Evolutionary conservation across 2,888 invertebrate genomes (phyloP), one percentile per base, ranked within the genome.

Genomic region (Pollenia griseotomentosa): DNA sequence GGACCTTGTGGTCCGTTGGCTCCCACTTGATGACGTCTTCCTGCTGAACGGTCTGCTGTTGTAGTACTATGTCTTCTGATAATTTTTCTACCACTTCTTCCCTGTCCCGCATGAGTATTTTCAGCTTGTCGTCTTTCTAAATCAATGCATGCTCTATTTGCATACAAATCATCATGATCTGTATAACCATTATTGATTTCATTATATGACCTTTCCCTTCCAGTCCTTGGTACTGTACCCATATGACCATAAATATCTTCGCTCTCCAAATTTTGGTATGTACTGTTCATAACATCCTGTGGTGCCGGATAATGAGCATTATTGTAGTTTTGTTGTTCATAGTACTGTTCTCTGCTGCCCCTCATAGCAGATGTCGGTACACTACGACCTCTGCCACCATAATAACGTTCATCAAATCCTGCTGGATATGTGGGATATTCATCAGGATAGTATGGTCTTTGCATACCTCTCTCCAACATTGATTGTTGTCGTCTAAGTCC

Each of bases 231-330:
- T 51, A 88, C 86, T 14, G 89, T 88, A 0, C 89, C 91, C 55
- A 92, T 90, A 42, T 93, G 93, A 8, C 93, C 93, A 81, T 93
- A 94, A 40, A 93, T 93, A 70, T 93, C 93, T 82, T 93, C 93
- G 14, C 89, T 88, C 82, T 93, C 93, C 68, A 93, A 90, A 88
- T 93, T 93, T 89, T 92, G 92, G 70, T 93, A 93, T 5, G 93
- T 93, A 86, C 91, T 92, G 77, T 93, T 93, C 90, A 91, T 89
- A 86, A 92, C 88, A 71, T 92, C 90, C 83, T 92, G 90, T 46
- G 89, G 89, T 53, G 81, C 88, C 2, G 75, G 70, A 74, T 89
- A 90, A 12, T 83, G 88, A 11, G 83, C 65, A 78, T 75, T 51
- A 10, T 40, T 79, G 70, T 85, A 88, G 68, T 80, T 85, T 61